Evolutionary conservation across 2,113 vertebrate genomes (phyloP), one percentile per base, ranked within the genome.

Genomic region (Puffinus mauretanicus): DNA sequence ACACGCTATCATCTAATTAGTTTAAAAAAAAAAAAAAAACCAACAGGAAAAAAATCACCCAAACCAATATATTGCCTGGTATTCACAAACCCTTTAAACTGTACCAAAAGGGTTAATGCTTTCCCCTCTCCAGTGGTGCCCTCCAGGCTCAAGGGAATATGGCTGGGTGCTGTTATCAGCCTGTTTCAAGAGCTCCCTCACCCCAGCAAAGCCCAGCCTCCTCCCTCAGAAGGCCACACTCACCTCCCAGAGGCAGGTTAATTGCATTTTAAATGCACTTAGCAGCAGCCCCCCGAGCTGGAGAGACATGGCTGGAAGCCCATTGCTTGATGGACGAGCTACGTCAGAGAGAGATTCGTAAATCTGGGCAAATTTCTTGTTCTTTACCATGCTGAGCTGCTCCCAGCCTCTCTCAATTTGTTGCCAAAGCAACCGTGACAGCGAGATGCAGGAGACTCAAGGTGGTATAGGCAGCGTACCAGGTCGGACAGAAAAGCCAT

Each of bases 401-500:
- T 90, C 94, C 49, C 34, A 60, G 61, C 60, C 51, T 49, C 71
- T 60, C 91, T 70, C 73, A 2, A 60, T 92, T 40, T 86, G 94
- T 95, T 94, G 70, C 82, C 92, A 92, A 79, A 92, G 92, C 85
- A 89, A 95, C 94, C 6, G 3, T 9, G 47, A 47, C 69, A 58
- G 73, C 0, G 49, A n/a, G 85, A 75, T 32, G 71, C 54, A 12
- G 89, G 71, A 60, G 71, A 26, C 49, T 27, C 27, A 9, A 38
- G 66, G 85, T 62, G 76, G 52, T 16, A 13, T 0, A 5, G 55
- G 79, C 69, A 55, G 20, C 2, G 0, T 2, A n/a, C 47, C 21
- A 15, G 65, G 49, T 62, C 65, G 30, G 60, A 38, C n/a, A 55
- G 69, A 71, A 70, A 58, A 49, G 32, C 29, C 44, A 8, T 32